These are phyloP conservation scores for Laterallus jamaicensis DNA, from an alignment of 2,113 vertebrate genomes.

Conservation along the genomic window DNA sequence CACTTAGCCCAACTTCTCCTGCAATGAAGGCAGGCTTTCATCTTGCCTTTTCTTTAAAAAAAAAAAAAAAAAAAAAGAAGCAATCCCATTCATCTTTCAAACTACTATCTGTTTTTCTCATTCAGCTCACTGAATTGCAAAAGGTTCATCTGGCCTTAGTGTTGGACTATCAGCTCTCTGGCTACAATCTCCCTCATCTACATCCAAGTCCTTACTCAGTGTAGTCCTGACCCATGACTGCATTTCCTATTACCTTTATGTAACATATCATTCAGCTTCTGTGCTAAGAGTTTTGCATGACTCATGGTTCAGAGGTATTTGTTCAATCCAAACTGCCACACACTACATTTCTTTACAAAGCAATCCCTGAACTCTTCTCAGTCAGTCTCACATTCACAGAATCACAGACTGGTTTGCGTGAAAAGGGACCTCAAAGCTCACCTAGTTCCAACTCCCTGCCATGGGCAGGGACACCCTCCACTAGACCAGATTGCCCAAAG, in stretches of 20 bases:
- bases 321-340: constrained; percentile 3
- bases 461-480: too few species aligned
- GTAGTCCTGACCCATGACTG: neutral
- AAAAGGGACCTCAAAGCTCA: too few species aligned
- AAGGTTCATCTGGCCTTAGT: neutral
- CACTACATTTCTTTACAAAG: neutral
- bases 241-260: neutral
- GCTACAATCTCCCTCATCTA: neutral
- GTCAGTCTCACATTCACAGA: neutral
- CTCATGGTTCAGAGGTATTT: neutral
- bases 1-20: neutral
- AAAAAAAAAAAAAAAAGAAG: neutral
- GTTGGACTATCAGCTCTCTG: neutral
- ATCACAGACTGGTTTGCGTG: too few species aligned
- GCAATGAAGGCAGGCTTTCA: neutral
- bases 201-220: neutral
- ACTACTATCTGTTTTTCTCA: neutral
- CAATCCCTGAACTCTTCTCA: neutral
- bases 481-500: too few species aligned
- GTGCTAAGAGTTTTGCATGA: neutral
- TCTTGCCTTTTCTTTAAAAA: neutral
- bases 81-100: neutral
- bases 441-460: too few species aligned
- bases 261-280: neutral
- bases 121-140: neutral